Evolutionary conservation across 2,797 vertebrate genomes (phyloP).

Genomic region (Cossypha polioptera): DNA sequence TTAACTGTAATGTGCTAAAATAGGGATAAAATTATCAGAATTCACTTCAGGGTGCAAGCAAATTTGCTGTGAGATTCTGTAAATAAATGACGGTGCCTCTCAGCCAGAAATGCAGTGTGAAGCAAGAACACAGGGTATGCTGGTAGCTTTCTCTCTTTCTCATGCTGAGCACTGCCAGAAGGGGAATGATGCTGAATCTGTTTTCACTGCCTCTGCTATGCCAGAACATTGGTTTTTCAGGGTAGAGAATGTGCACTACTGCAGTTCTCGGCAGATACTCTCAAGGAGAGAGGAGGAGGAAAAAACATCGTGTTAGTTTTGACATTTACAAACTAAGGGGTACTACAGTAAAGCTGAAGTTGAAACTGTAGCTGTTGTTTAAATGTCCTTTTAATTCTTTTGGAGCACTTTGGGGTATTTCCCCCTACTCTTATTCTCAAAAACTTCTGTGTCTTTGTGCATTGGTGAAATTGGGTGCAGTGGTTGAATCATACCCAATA

Average conservation of each 20-base stretch:
- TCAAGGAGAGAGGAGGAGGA: not conserved
- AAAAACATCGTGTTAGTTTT: not conserved
- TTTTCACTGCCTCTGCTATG: not conserved
- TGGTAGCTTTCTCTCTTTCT: not conserved
- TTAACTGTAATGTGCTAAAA: not conserved
- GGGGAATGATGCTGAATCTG: not conserved
- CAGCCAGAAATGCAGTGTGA: not conserved
- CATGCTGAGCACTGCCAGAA: not conserved
- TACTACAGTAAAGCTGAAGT: not conserved
- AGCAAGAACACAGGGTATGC: not conserved
- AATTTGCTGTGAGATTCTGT: not conserved
- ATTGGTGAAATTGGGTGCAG: not conserved
- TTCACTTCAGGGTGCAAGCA: not conserved
- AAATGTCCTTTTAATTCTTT: not conserved
- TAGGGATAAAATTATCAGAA: not conserved
- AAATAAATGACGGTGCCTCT: not conserved
- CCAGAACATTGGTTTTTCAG: not conserved
- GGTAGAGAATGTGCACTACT: not conserved
- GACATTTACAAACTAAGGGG: not conserved
- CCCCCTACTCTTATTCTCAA: not conserved
- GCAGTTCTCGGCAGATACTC: not conserved
- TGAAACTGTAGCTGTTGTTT: not conserved
- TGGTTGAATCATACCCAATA: not conserved
- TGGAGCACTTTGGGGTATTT: not conserved
- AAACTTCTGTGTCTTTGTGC: rapidly evolving